Evolutionary conservation across 2,888 invertebrate species (phyloP), one percentile per base, ranked within the genome.

Genomic region (Lamproptera curius): DNA sequence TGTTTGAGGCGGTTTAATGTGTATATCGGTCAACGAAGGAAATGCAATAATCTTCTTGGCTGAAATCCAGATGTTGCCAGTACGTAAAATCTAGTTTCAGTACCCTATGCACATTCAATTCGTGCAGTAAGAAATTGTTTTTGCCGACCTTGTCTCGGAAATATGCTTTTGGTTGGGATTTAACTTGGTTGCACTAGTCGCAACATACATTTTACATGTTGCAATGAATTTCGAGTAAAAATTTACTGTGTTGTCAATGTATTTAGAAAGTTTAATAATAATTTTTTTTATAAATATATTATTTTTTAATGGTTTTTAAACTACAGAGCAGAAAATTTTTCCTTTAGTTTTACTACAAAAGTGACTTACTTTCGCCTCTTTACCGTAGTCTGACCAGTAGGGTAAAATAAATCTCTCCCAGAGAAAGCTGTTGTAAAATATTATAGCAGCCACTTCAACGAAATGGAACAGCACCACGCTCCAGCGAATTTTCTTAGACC

Each of bases 381-480:
- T 89, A 0, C 94, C 93, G 57, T 91, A 92, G 57, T 92, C 86
- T 10, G 89, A 85, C 81, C 92, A 94, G 47, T 89, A 88, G 0
- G 94, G 93, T 38, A 90, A 66, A 39, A 96, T 90, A 74, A 95
- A 94, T 33, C 94, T 89, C 62, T 94, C 94, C 76, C 94, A 92
- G 26, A 97, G 89, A 63, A 96, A 95, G 68, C 94, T 93, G 53
- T 92, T 90, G 71, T 94, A 94, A 63, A 97, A 92, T 42, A 97
- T 90, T 36, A 94, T 90, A n/a, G 92, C 92, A 0, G 93, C 69
- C 0, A 97, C 92, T 84, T 97, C 97, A 14, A 90, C 53, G 16
- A 95, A 89, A 64, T 94, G 91, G 60, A 87, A 89, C 0, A 91
- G 61, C 0, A 95, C 95, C 50, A 92, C 89, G 36, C 87, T 84